Evolutionary conservation across 2,113 vertebrate genomes (phyloP), one percentile per base, ranked within the genome.

Genomic region (Todiramphus chloris): DNA sequence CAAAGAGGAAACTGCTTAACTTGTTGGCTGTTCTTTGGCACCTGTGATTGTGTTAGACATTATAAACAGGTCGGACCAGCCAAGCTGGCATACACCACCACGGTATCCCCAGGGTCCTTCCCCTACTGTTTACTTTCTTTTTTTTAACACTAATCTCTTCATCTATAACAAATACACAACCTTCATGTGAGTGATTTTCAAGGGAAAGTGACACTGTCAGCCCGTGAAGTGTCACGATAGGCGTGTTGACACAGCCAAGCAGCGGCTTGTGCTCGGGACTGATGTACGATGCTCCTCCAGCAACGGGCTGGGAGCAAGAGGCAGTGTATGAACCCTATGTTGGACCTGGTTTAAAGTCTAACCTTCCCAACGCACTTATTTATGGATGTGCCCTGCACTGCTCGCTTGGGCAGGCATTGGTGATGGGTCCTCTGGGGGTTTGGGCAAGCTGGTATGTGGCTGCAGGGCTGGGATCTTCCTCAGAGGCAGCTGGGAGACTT

Each of bases 1-100:
- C 76, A 8, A 11, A 94, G 89, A 78, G 79, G 69, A 93, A 94
- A 92, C 64, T 72, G 33, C 87, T 96, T 80, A 89, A 92, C 86
- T 92, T 89, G 88, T 68, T 13, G 3, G 90, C 92, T 90, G 92
- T 78, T 93, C 85, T 83, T 96, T 96, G 94, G 95, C 94, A 96
- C 77, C 86, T 66, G 39, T 81, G 92, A 83, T 75, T 67, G 83
- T 83, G 69, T 94, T 90, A 92, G 80, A 75, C 83, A 50, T 59
- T 88, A 86, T 56, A 87, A 96, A 95, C 96, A 93, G 95, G 96
- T 96, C 0, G 0, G 92, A 95, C 95, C 80, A 92, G 95, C 86
- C 88, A 89, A 87, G 83, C 86, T 94, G 92, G 93, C 88, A 60
- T 73, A 75, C 51, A 79, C 43, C 48, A 81, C 93, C 2, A 0